Evolutionary conservation across 1,140 invertebrate genomes (phyloP), one percentile per base, ranked within the genome.

Genomic region (Kradibia gibbosae): DNA sequence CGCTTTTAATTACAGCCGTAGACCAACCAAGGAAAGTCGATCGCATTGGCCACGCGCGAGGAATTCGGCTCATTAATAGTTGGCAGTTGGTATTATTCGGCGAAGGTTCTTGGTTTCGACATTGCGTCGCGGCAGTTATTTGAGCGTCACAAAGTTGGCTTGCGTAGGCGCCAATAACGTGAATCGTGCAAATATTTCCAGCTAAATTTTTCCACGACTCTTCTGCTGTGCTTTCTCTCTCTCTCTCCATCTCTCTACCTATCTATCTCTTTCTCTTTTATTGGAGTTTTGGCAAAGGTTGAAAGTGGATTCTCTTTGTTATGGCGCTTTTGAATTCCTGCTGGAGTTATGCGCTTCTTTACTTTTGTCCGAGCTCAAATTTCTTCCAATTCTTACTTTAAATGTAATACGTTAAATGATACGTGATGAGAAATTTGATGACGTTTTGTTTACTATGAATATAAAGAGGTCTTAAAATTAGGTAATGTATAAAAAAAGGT

Each of bases 21-120:
- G 60, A 17, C 60, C 71, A 57, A 76, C 73, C 73, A 77, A 60
- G 73, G 73, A 81, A 62, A 36, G 74, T 60, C 73, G 67, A 72
- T 76, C 53, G 65, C 50, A 15, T 36, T 22, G 67, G 28, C 67
- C 65, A 81, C 62, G 62, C 73, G 73, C 80, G 65, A 76, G 80
- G 80, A 67, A 82, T 77, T 82, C 36, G 80, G 73, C 72, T 81
- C 80, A 82, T 82, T 82, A 82, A 74, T 31, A 70, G 62, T 81
- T 71, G 79, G 50, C 70, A 55, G 42, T 48, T 53, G 34, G 22
- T 53, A 57, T n/a, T n/a, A n/a, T 39, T 36, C 62, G 34, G 20
- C 36, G 34, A 17, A 1, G 8, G 17, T 39, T 28, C 62, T n/a
- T 4, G 15, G 34, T 15, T 39, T 39, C n/a, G 60, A 15, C 13